Base-by-base conservation (phyloP, 1,140 invertebrate species). In the Trichogramma pretiosum region DNA sequence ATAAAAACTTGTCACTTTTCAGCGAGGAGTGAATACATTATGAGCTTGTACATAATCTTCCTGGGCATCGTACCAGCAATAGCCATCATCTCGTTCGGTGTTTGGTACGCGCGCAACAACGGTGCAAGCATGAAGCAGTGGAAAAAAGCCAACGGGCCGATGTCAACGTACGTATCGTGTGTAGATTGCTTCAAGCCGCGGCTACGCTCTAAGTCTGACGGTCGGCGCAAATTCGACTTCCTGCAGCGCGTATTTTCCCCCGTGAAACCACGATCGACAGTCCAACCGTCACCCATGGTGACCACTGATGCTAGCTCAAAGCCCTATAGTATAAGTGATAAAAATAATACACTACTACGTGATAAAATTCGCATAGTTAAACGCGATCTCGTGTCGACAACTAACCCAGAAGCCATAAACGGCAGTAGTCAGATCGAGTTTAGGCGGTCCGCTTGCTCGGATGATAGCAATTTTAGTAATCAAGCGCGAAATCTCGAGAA, bases 41-140 rank as follows among this genome's bases (percentile, higher is more conserved):
- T 81, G 54, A 78, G 80, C 26, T 70, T 93, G 68, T 87, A 84
- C 61, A 77, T 92, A 37, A 78, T 92, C 44, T 91, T 94, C 74
- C 74, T 93, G 50, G 80, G 86, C 5, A 81, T 94, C 37, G 62
- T 93, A 26, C 89, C 89, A 7, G 64, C 80, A 37, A 51, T 81
- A 11, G 74, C 81, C 1, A 58, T 88, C 2, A 44, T 81, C 0
- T 72, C 77, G 3, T 77, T 88, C 53, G 66, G 85, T 3, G 62
- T 81, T 10, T 92, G 89, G 75, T 85, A 86, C 58, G 75, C 79
- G 34, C 75, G 78, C 9, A 79, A 83, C 59, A 82, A 83, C 59
- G 64, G 80, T 8, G 72, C 77, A 17, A 63, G 80, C 11, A 70
- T 77, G n/a, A 68, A 73, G 28, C 77, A 78, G 59, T 81, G 80